These are phyloP conservation scores for Nudaria mundana DNA, from an alignment of 2,888 invertebrate genomes.

Conservation along the genomic window DNA sequence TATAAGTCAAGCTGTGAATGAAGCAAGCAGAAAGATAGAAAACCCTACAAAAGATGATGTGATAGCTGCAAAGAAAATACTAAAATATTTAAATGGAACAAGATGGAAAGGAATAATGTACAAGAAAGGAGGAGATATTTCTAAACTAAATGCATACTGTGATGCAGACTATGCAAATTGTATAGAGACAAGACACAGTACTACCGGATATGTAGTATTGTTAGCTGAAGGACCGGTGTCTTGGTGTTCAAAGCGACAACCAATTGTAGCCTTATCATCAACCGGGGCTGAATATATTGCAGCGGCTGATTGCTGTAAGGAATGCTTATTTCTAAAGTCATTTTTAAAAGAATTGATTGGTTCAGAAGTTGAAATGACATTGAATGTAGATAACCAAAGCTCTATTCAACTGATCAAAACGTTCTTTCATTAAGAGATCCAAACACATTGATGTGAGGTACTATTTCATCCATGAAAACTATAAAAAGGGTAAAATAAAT, in stretches of 20 bases:
- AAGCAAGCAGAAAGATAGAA: conserved; percentile 2
- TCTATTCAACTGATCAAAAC: conserved; percentile 5
- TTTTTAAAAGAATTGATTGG: neutral
- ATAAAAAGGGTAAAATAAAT: conserved; percentile 4
- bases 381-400: conserved; percentile 18
- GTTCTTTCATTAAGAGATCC: conserved; percentile 6
- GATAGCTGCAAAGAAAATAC: neutral
- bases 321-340: conserved; percentile 1
- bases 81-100: conserved; percentile 2
- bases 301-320: conserved; percentile 2
- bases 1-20: conserved; percentile 1
- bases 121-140: neutral
- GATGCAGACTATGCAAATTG: conserved; percentile 1
- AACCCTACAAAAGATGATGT: neutral
- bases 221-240: conserved; percentile 2
- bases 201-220: conserved; percentile 5
- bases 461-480: conserved; percentile 9
- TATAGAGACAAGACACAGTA: conserved; percentile 1
- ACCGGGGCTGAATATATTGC: neutral
- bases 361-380: neutral
- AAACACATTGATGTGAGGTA: conserved; percentile 4
- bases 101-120: neutral
- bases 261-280: conserved; percentile 26
- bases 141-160: neutral
- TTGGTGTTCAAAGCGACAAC: conserved; percentile 34